A percentile compares a stretch with the other conserved stretches of the same genome.
Conservation (phyloP, 2,113 vertebrate species). For the Delphinapterus leucas region DNA sequence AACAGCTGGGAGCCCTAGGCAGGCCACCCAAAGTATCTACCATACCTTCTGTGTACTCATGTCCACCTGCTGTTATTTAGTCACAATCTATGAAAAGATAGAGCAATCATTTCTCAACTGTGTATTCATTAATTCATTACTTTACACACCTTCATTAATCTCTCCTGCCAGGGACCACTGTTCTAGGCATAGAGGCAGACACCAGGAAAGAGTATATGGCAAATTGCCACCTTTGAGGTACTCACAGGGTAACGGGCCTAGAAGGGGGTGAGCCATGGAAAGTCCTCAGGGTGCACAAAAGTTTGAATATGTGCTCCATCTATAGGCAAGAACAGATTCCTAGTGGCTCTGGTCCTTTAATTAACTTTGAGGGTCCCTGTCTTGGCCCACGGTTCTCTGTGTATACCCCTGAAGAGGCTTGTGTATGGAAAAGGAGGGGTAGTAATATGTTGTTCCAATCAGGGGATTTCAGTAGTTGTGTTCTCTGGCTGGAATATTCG, state of each 20-base stretch:
- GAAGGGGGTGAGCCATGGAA: neutral
- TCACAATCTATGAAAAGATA: neutral
- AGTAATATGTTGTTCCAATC: neutral
- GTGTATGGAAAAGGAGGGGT: neutral
- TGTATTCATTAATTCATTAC: neutral
- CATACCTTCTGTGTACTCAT: neutral
- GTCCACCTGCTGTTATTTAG: neutral
- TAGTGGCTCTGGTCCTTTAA: neutral
- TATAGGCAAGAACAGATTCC: neutral
- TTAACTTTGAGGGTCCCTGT: neutral
- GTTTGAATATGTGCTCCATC: neutral
- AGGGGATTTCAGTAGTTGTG: neutral
- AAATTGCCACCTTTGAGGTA: neutral
- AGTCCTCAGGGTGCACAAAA: neutral
- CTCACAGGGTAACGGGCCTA: neutral
- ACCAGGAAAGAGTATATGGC: neutral
- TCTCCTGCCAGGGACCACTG: neutral
- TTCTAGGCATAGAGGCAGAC: neutral
- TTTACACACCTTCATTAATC: neutral
- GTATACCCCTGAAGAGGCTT: neutral
- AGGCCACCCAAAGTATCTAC: neutral
- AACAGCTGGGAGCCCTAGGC: neutral
- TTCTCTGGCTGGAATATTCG: neutral
- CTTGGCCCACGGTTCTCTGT: neutral
- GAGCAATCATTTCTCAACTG: neutral